Evolutionary conservation across 2,797 vertebrate genomes (phyloP).

Genomic region (Furcifer pardalis): DNA sequence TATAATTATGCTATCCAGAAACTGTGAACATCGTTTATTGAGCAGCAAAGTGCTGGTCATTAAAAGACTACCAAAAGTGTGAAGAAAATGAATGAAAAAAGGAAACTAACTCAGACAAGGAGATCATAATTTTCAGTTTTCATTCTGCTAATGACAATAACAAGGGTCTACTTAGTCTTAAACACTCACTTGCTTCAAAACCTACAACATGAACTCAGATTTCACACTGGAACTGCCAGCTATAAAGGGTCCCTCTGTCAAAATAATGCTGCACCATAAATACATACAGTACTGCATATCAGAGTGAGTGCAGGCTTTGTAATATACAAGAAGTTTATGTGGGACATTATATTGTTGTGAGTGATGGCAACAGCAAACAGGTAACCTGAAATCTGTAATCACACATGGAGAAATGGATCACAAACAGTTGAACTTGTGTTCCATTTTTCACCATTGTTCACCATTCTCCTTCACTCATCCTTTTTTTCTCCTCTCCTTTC

Average conservation of each 20-base stretch:
- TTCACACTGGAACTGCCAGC: neutral
- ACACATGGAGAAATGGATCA: neutral
- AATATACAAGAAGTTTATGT: neutral
- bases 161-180: neutral
- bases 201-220: neutral
- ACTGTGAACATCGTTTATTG: slow-evolving; percentile 23
- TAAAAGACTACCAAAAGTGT: neutral
- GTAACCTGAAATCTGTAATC: neutral
- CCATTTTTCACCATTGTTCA: too few species aligned
- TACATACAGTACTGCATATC: too few species aligned
- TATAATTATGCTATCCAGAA: slow-evolving; percentile 53
- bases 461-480: neutral
- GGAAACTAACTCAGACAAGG: neutral
- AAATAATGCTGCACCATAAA: neutral
- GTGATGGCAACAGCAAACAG: neutral
- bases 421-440: neutral
- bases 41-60: neutral
- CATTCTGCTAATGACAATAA: slow-evolving; percentile 1
- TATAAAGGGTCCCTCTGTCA: neutral
- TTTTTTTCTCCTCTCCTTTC: neutral
- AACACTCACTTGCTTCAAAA: neutral
- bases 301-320: neutral
- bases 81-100: neutral
- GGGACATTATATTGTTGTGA: neutral
- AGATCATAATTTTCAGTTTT: neutral